Evolutionary conservation across 2,797 vertebrate species (phyloP).

Genomic region (Adrianichthys oophorus): DNA sequence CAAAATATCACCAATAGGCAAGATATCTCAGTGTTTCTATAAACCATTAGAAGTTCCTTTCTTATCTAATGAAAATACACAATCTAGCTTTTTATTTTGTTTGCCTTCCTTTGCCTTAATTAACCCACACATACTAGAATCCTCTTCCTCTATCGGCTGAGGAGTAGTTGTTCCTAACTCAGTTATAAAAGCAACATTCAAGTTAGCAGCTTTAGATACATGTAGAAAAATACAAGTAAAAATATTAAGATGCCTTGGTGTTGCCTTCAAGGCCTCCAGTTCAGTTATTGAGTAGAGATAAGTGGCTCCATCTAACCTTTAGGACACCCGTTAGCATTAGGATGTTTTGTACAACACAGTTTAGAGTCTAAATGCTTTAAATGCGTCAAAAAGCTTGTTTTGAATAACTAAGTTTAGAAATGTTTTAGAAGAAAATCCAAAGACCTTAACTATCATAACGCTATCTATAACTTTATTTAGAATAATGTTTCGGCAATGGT

Average conservation of each 20-base stretch:
- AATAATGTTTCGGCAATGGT: background rate
- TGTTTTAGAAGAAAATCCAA: background rate
- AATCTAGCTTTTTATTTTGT: constrained; percentile 10
- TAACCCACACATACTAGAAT: constrained; percentile 8
- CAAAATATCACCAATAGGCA: constrained; percentile 30
- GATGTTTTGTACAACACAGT: constrained; percentile 16
- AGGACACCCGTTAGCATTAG: constrained; percentile 6
- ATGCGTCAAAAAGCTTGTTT: constrained; percentile 6
- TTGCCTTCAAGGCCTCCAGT: background rate
- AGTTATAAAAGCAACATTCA: constrained; percentile 53
- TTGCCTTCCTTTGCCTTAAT: constrained; percentile 4
- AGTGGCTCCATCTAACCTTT: constrained; percentile 17
- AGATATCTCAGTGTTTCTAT: constrained; percentile 17
- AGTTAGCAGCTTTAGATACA: constrained; percentile 49
- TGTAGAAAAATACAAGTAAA: constrained; percentile 56
- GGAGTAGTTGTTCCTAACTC: constrained; percentile 27
- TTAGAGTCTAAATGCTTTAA: constrained; percentile 18
- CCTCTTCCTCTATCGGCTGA: constrained; percentile 14
- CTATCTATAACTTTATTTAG: background rate
- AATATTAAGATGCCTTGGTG: constrained; percentile 26
- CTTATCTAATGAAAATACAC: constrained; percentile 36
- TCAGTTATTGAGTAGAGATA: constrained; percentile 5
- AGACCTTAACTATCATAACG: no score
- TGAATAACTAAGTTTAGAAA: background rate
- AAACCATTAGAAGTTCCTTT: constrained; percentile 24